Evolutionary conservation across 2,888 invertebrate genomes (phyloP), one percentile per base, ranked within the genome.

Genomic region (Gortyna flavago): DNA sequence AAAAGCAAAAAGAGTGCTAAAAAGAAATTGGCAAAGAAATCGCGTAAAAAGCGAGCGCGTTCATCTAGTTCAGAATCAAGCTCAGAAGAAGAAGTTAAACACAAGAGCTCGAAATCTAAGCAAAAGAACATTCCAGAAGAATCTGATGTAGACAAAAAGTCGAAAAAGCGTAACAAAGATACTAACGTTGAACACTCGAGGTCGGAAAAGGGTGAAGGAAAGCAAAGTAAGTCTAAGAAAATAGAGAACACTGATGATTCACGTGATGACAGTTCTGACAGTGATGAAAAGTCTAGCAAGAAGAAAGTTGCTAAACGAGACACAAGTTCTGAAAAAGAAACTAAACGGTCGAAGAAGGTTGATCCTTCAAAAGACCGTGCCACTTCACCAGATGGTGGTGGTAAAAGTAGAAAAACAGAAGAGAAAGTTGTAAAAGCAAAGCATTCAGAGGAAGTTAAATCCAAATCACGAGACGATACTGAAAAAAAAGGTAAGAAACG

Each of bases 401-500:
- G 84, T 87, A 97, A 95, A 93, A 92, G 89, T 35, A 91, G 88
- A 90, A 94, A 95, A 77, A 89, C 86, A 18, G 96, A 96, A 38
- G 97, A 97, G 25, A 95, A 94, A 87, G 91, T 93, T 16, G 84
- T 93, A 2, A 97, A 97, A 92, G 86, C 94, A 18, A 97, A 97
- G 88, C 94, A 97, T 64, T 95, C 96, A 18, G 95, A 97, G 81
- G 97, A 97, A 91, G 86, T 90, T 90, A 95, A 97, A 94, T 78
- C 92, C 3, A 97, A 97, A 75, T 96, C 97, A 75, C 97, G 97
- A 0, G 97, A 97, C 32, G 97, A 97, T 0, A 95, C 95, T 38
- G 97, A 97, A 38, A 97, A 97, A 89, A 97, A 97, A 88, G 96
- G 96, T 18, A 97, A 97, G 85, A 97, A 97, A 90, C 96, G 97